Base-by-base conservation (phyloP, 2,113 vertebrate species). In the Panthera leo region DNA sequence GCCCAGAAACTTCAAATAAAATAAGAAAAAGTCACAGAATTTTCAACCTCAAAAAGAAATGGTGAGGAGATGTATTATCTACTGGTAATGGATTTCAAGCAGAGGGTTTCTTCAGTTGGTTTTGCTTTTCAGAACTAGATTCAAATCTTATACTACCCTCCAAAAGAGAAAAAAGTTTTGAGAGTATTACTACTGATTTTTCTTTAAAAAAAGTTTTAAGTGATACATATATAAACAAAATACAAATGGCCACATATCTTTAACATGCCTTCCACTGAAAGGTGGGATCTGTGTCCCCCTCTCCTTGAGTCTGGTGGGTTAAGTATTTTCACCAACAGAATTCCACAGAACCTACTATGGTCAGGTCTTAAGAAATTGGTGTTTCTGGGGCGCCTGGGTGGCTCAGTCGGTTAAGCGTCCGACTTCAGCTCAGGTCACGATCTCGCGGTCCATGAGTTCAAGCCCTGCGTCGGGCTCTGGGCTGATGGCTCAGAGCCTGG, bases 1-100 rank as follows among this genome's bases (percentile, higher is more conserved):
- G 79, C 79, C 36, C 15, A 97, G 89, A 94, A 98, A 92, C 95
- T 98, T 95, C 87, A 97, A 97, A 98, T 91, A 80, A 97, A 97
- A 98, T 91, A 80, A 95, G 95, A 97, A 97, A 90, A 97, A 97
- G 53, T 90, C 92, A 94, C 36, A 89, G 93, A 98, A 96, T 39
- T 97, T 89, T 97, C 96, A 98, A 95, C 85, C 55, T 92, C 97
- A 91, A 98, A 98, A 89, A 36, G 27, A 87, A 91, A 98, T 10
- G 53, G 36, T 79, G 83, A 89, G 97, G 90, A 85, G 94, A 98
- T 94, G 94, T 86, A 75, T 25, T 23, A 86, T 96, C 94, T 94
- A 95, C 73, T 85, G 78, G 95, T 97, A 94, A 92, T 51, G 91
- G 97, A 97, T 96, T 86, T 96, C 88, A 97, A 97, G 94, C 71